Conservation (phyloP, 2,888 invertebrate species). For the Agrochola lychnidis region DNA sequence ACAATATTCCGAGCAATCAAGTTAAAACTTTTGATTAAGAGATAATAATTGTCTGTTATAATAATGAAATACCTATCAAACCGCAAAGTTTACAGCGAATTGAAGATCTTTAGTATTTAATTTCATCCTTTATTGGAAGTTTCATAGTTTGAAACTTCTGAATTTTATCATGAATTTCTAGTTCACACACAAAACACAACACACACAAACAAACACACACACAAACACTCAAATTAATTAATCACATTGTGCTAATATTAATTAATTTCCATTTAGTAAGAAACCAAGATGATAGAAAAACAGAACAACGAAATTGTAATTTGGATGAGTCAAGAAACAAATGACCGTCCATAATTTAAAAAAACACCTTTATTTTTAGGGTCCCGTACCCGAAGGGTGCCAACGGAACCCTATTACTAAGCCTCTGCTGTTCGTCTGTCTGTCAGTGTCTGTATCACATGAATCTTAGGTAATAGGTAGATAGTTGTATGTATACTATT, state of each 20-base stretch:
- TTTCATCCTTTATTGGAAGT: neutral
- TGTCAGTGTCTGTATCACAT: too few relatives aligned
- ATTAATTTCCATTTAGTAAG: neutral
- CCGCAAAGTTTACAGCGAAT: slow-evolving; percentile 7
- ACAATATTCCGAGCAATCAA: neutral
- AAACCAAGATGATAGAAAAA: neutral
- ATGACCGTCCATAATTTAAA: neutral
- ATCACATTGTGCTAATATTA: neutral
- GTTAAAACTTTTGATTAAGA: neutral
- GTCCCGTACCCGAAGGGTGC: too few relatives aligned
- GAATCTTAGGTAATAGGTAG: too few relatives aligned
- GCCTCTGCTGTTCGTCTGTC: too few relatives aligned
- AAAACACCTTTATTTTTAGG: neutral
- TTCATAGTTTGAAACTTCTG: slow-evolving; percentile 12
- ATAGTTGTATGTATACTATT: too few relatives aligned
- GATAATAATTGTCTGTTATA: neutral
- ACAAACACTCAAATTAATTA: neutral
- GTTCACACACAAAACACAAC: too few relatives aligned
- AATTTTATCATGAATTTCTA: neutral
- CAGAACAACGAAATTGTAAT: neutral
- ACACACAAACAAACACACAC: too few relatives aligned
- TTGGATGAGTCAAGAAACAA: neutral
- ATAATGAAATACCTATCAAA: slow-evolving; percentile 20
- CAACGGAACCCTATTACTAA: too few relatives aligned
- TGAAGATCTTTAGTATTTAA: neutral